These are phyloP conservation scores for Microcebus griseorufus DNA, from an alignment of 2,113 vertebrate species.

Conservation along the genomic window DNA sequence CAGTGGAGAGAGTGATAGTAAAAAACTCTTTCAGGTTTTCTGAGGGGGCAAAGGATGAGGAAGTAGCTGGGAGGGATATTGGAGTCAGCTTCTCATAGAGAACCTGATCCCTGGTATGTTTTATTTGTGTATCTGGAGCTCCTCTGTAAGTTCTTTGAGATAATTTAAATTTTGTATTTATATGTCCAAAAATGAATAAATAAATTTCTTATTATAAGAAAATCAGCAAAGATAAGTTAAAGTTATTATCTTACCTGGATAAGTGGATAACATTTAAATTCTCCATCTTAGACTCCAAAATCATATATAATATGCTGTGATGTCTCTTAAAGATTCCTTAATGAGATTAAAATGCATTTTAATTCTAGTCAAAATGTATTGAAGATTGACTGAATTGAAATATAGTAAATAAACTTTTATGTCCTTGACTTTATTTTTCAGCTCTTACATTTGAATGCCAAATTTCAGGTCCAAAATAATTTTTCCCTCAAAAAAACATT, in stretches of 20 bases:
- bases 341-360: constrained; percentile 17
- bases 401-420: not conserved
- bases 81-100: not conserved
- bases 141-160: not conserved
- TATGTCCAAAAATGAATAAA: not conserved
- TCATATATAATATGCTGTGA: not conserved
- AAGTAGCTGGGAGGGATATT: not conserved
- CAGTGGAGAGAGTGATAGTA: not conserved
- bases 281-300: not conserved
- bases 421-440: not conserved
- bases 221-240: not conserved
- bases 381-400: not conserved
- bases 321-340: constrained; percentile 7
- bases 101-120: not conserved
- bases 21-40: not conserved
- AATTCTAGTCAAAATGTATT: not conserved
- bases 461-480: not conserved
- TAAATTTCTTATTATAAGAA: not conserved
- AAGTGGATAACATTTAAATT: not conserved
- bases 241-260: not conserved
- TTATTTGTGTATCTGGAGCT: too few relatives aligned
- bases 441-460: not conserved
- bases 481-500: not conserved
- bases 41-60: not conserved
- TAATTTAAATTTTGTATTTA: not conserved